Evolutionary conservation across 2,888 invertebrate species (phyloP), one percentile per base, ranked within the genome.

Genomic region (Rhodophaea formosa): DNA sequence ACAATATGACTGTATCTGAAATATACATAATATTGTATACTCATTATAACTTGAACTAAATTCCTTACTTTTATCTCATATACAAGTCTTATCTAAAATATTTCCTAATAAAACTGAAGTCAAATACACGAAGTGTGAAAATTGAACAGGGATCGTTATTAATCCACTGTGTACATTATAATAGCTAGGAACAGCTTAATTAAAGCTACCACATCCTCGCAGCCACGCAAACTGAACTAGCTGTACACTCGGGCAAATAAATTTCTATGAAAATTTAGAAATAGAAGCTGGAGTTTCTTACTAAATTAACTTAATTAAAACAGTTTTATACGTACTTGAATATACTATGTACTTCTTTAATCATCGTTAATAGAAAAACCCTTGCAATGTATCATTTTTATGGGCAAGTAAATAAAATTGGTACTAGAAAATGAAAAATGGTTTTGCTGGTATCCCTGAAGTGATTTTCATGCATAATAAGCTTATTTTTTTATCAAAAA

Each of bases 181-280:
- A 63, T 62, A 61, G 64, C 63, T 59, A 47, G 52, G 52, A 56
- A 58, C 57, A 60, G 62, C 66, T 69, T 71, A 71, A 72, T 71
- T 72, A 72, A 69, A 62, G 66, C 65, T 58, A 53, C 62, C 63
- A 46, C 62, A 62, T 56, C 29, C 46, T 53, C 57, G 51, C 15
- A 59, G 59, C 62, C 12, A 17, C 43, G 49, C 30, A 55, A 47
- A 49, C 56, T 60, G 2, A 57, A 60, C 59, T 47, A 55, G 55
- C 30, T 43, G 53, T 62, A 57, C 57, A 57, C 39, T 61, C 55
- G 49, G 57, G n/a, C 32, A n/a, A 16, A 30, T 17, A 51, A 57
- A 57, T 51, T 53, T 8, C 14, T 47, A 32, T 15, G 15, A 14
- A 49, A n/a, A 8, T n/a, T 8, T 12, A 39, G 10, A 39, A 12